A percentile compares a stretch with the other conserved stretches of the same genome.
Evolutionary conservation across 2,113 vertebrate species (phyloP).

Genomic region (Rhea americana): DNA sequence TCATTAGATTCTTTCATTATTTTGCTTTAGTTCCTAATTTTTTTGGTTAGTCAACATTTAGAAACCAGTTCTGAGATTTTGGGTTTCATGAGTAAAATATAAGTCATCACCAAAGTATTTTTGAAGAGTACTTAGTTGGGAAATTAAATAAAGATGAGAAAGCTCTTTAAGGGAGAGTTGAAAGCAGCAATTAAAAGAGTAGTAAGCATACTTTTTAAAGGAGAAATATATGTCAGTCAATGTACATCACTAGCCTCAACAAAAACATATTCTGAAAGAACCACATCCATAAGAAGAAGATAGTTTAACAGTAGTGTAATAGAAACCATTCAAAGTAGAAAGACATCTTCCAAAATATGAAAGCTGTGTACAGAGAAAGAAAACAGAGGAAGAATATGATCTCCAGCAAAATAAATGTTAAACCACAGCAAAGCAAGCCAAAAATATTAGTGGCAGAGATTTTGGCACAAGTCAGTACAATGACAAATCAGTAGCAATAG

Average conservation of each 20-base stretch:
- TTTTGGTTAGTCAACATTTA: background rate
- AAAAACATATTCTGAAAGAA: background rate
- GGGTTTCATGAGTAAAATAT: background rate
- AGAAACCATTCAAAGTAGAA: background rate
- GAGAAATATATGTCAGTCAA: background rate
- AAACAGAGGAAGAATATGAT: conserved; percentile 42
- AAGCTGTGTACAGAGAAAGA: conserved; percentile 6
- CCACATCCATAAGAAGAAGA: background rate
- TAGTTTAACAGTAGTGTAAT: background rate
- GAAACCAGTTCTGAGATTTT: background rate
- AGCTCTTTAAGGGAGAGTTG: background rate
- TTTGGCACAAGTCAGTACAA: background rate
- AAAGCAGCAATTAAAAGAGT: background rate
- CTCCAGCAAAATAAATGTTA: conserved; percentile 36
- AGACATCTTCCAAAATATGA: background rate
- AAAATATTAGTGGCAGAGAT: conserved; percentile 25
- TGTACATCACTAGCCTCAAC: background rate
- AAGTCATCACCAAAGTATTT: background rate
- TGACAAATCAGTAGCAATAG: background rate
- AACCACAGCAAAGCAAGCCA: conserved; percentile 42
- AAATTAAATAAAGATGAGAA: background rate
- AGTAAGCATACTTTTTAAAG: background rate
- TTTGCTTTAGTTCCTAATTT: background rate
- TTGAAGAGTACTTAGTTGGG: background rate
- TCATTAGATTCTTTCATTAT: background rate